Evolutionary conservation across 2,113 vertebrate genomes (phyloP), one percentile per base, ranked within the genome.

Genomic region (Hippocampus comes): DNA sequence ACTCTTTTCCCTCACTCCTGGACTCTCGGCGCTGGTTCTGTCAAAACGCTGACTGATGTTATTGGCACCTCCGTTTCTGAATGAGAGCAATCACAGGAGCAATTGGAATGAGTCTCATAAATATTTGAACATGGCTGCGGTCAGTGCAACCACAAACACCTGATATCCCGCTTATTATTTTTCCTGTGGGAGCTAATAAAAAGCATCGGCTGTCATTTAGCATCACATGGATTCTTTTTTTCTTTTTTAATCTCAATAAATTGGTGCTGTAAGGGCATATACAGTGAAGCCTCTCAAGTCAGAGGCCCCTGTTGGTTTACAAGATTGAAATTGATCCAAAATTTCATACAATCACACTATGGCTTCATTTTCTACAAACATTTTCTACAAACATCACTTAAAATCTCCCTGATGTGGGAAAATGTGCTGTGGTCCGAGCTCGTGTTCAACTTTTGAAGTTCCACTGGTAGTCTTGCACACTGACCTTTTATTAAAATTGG

Each of bases 121-220:
- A 65, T 65, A 65, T 42, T 65, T 65, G 1, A 43, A 14, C 41
- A 15, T 21, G 34, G 61, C 61, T 63, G 61, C 15, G 17, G 61
- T 63, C 8, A 65, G 41, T 20, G 61, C 61, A 56, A 34, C 34
- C 34, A 20, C 61, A 42, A 63, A 42, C 61, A 63, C 61, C 61
- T 63, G 20, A 63, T 42, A 63, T 41, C 34, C 5, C 5, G 34
- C 34, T 38, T 38, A 6, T 5, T 38, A 38, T 38, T 38, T 38
- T 38, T 6, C 34, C 34, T 38, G 6, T 38, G 34, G 34, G 34
- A 38, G 34, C 5, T 38, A 38, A 38, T 38, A 38, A 38, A 38
- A 38, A 38, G 34, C 34, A 38, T 38, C 5, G 5, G 34, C 34
- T 38, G 34, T 38, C 5, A 38, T 6, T 38, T 38, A 6, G 34